Conservation (phyloP, 1,140 invertebrate genomes). For the Drosophila prosaltans region DNA sequence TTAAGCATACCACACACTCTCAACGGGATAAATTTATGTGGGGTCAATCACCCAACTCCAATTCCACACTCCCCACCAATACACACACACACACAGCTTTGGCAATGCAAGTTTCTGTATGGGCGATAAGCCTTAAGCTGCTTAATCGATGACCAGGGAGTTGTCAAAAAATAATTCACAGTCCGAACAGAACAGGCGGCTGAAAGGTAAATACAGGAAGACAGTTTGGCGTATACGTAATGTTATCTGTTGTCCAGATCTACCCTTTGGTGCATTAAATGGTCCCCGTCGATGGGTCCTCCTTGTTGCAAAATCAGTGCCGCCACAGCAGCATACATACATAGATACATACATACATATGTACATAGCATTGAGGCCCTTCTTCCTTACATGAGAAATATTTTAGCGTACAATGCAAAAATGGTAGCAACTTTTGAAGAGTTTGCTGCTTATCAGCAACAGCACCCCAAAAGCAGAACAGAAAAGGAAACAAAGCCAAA, state of each 20-base stretch:
- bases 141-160: conserved; percentile 80
- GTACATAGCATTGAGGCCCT: conserved; percentile 35
- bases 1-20: conserved; percentile 10
- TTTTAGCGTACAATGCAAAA: conserved; percentile 78
- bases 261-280: conserved; percentile 63
- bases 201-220: conserved; percentile 71
- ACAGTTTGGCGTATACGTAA: conserved; percentile 75
- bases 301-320: conserved; percentile 55
- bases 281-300: conserved; percentile 8
- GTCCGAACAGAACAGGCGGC: conserved; percentile 19
- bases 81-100: conserved; percentile 30
- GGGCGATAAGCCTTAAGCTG: conserved; percentile 76
- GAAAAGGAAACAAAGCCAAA: conserved; percentile 22
- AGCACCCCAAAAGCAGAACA: conserved; percentile 44
- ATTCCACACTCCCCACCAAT: conserved; percentile 30
- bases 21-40: conserved; percentile 31
- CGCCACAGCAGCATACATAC: conserved; percentile 11
- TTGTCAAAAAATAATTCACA: conserved; percentile 81
- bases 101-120: conserved; percentile 14
- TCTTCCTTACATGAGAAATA: conserved; percentile 69
- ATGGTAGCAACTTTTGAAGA: conserved; percentile 71
- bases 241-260: conserved; percentile 68
- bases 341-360: too few relatives aligned
- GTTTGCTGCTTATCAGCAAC: conserved; percentile 72
- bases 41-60: conserved; percentile 56